Evolutionary conservation across 2,888 invertebrate genomes (phyloP).

Genomic region (Elysia crispata): DNA sequence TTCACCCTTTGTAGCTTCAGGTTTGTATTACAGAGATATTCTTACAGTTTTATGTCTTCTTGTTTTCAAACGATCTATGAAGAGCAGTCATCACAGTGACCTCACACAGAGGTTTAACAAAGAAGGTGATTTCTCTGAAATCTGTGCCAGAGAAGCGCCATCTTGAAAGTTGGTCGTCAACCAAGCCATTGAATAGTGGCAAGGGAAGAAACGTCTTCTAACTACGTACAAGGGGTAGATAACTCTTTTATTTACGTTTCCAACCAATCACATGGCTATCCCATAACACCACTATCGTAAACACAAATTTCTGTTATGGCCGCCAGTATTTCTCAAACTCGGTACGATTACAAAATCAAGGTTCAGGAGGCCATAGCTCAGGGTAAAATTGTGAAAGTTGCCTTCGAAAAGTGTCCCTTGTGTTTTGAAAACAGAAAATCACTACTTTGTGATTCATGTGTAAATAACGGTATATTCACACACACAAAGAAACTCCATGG

Average conservation of each 20-base stretch:
- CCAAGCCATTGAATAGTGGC: neutral
- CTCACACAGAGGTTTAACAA: too few relatives aligned
- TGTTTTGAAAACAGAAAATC: slow-evolving; percentile 41
- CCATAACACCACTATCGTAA: slow-evolving; percentile 44
- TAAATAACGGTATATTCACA: slow-evolving; percentile 63
- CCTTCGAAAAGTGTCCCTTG: slow-evolving; percentile 49
- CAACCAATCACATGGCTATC: slow-evolving; percentile 51
- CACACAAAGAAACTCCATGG: slow-evolving; percentile 60
- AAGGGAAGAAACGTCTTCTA: neutral
- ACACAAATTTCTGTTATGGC: slow-evolving; percentile 50
- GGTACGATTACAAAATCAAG: slow-evolving; percentile 41
- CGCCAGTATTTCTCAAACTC: slow-evolving; percentile 46
- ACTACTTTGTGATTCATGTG: slow-evolving; percentile 55
- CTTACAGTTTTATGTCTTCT: neutral
- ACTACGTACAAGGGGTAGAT: neutral
- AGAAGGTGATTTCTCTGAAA: too few relatives aligned
- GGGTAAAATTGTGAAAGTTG: slow-evolving; percentile 46
- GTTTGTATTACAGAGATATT: too few relatives aligned
- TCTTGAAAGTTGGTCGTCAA: neutral
- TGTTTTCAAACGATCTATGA: neutral
- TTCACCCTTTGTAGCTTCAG: too few relatives aligned
- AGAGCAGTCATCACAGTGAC: too few relatives aligned
- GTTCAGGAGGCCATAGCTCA: slow-evolving; percentile 42
- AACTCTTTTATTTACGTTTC: slow-evolving; percentile 50
- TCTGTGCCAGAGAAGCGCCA: too few relatives aligned